These are phyloP conservation scores for Bombus turneri DNA, from an alignment of 1,140 invertebrate species.

Conservation along the genomic window DNA sequence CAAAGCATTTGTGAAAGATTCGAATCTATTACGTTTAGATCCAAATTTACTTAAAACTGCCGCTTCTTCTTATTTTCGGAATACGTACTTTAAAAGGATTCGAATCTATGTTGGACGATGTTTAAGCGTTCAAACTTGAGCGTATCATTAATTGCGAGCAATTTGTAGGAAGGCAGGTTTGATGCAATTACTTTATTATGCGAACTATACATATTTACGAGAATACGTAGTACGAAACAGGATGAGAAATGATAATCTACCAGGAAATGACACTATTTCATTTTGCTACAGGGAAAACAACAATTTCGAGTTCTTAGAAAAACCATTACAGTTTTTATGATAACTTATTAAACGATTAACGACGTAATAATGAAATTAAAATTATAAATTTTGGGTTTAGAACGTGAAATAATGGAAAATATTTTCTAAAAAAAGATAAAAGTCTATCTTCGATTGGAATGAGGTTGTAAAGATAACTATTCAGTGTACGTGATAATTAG, in stretches of 20 bases:
- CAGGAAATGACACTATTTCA: not conserved
- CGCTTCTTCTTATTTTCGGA: too few relatives aligned
- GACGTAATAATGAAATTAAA: too few relatives aligned
- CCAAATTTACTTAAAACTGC: too few relatives aligned
- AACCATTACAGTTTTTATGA: not conserved
- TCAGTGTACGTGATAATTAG: not conserved
- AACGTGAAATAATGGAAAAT: not conserved
- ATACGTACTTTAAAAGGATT: too few relatives aligned
- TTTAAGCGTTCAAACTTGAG: too few relatives aligned
- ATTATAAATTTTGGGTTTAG: not conserved
- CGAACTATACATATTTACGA: not conserved
- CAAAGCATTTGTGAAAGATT: too few relatives aligned
- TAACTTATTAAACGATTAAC: not conserved
- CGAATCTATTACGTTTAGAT: too few relatives aligned
- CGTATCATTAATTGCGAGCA: not conserved
- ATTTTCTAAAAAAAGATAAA: not conserved
- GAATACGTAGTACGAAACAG: conserved; percentile 22
- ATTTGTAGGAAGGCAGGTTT: not conserved
- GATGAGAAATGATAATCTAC: conserved; percentile 56
- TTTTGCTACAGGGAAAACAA: not conserved
- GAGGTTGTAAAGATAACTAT: not conserved
- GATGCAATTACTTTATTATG: not conserved
- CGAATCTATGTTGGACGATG: too few relatives aligned
- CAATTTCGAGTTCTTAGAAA: not conserved
- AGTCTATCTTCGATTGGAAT: not conserved